Evolutionary conservation across 2,797 vertebrate genomes (phyloP).

Genomic region (Cyprinella venusta): DNA sequence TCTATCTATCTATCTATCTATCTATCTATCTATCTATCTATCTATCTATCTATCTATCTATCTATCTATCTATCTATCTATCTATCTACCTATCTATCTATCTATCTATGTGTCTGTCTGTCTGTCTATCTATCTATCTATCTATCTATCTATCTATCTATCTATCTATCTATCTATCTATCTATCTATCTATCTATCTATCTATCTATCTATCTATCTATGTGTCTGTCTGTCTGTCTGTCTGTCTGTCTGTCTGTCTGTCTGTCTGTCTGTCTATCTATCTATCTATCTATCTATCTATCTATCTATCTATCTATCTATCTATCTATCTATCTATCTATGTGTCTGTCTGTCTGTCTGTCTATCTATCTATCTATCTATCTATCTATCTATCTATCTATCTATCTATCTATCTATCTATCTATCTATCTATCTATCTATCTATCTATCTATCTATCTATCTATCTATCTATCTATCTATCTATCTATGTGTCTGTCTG

Average conservation of each 20-base stretch:
- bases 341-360: too few relatives aligned
- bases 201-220: too few relatives aligned
- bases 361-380: too few relatives aligned
- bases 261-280: fast-evolving
- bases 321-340: too few relatives aligned
- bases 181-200: fast-evolving
- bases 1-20: too few relatives aligned
- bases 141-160: fast-evolving
- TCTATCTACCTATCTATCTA: too few relatives aligned
- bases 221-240: too few relatives aligned
- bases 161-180: fast-evolving
- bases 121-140: fast-evolving
- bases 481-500: too few relatives aligned
- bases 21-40: too few relatives aligned
- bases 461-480: too few relatives aligned
- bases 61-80: too few relatives aligned
- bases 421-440: fast-evolving
- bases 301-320: fast-evolving
- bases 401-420: fast-evolving
- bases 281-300: fast-evolving
- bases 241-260: fast-evolving
- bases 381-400: fast-evolving
- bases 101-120: fast-evolving
- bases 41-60: fast-evolving
- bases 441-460: too few relatives aligned